phyloP scores from a whole-genome alignment of 2,888 invertebrate species.

The Meiosimyza decipiens region DNA sequence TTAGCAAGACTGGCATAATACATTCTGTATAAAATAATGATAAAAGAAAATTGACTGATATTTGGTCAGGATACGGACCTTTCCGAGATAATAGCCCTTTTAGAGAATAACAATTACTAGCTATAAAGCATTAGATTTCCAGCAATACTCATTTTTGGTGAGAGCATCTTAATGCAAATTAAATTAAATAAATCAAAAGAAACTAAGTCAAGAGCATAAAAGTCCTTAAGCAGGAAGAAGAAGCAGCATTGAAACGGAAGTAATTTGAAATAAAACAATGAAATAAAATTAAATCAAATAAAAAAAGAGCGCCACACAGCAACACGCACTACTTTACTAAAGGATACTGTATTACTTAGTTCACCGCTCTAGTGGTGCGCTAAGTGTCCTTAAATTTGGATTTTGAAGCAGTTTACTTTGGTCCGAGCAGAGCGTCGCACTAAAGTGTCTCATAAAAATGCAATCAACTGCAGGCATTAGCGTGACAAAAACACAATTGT shows the following conservation, averaged over 20 bases:
- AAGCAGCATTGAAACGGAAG: slow-evolving; percentile 3
- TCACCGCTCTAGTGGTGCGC: slow-evolving; percentile 19
- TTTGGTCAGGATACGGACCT: no score
- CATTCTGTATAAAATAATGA: no score
- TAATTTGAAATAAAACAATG: slow-evolving; percentile 17
- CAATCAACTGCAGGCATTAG: slow-evolving; percentile 28
- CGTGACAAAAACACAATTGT: not conserved
- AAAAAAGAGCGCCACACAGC: not conserved
- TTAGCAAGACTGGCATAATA: no score
- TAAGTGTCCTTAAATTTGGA: slow-evolving; percentile 14
- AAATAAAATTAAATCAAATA: slow-evolving; percentile 15
- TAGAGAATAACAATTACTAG: not conserved
- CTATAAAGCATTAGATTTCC: not conserved
- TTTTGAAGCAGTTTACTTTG: no score
- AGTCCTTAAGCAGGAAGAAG: not conserved
- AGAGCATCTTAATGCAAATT: slow-evolving; percentile 20
- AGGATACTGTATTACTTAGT: slow-evolving; percentile 13
- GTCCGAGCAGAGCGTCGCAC: no score
- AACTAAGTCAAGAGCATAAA: not conserved
- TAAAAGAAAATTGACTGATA: no score
- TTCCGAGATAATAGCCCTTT: no score
- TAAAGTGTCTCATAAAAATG: slow-evolving; percentile 29
- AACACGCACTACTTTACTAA: not conserved
- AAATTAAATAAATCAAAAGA: not conserved
- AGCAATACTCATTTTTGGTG: slow-evolving; percentile 2